These are phyloP conservation scores for Nasonia longicornis DNA, from an alignment of 1,140 invertebrate genomes.

Conservation along the genomic window DNA sequence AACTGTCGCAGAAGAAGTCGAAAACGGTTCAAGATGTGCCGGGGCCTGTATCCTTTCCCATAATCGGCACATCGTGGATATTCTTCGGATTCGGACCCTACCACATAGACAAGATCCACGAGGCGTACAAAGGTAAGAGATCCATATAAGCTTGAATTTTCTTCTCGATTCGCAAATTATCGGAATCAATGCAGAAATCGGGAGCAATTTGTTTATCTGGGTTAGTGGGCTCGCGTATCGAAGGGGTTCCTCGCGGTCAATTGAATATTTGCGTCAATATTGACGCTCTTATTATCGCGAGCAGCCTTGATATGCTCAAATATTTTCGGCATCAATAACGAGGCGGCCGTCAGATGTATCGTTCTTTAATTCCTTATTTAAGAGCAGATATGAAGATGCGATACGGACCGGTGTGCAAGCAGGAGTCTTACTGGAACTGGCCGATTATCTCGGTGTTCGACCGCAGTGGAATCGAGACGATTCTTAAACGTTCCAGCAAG, in stretches of 20 bases:
- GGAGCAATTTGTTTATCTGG: slow-evolving; percentile 42
- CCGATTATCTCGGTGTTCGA: slow-evolving; percentile 83
- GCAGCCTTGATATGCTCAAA: not conserved
- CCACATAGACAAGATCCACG: slow-evolving; percentile 80
- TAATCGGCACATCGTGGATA: slow-evolving; percentile 86
- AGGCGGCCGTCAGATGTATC: not conserved
- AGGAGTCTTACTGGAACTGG: slow-evolving; percentile 81
- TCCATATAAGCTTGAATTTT: slow-evolving; percentile 8
- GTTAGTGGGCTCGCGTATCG: not conserved
- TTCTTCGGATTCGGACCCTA: slow-evolving; percentile 76
- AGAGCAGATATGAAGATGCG: slow-evolving; percentile 67
- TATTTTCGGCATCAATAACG: not conserved
- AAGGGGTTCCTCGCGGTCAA: slow-evolving; percentile 6
- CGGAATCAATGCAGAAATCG: no score
- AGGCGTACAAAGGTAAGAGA: slow-evolving; percentile 80
- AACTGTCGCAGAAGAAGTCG: not conserved
- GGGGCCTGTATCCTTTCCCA: slow-evolving; percentile 79
- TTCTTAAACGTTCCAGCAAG: slow-evolving; percentile 78
- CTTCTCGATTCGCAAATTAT: not conserved
- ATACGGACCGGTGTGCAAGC: slow-evolving; percentile 83
- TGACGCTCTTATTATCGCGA: not conserved
- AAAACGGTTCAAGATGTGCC: slow-evolving; percentile 71
- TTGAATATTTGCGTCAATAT: not conserved
- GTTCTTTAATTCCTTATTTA: slow-evolving; percentile 54
- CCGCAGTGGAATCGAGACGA: slow-evolving; percentile 81